Evolutionary conservation across 1,140 invertebrate species (phyloP).

Genomic region (Panonychus citri): DNA sequence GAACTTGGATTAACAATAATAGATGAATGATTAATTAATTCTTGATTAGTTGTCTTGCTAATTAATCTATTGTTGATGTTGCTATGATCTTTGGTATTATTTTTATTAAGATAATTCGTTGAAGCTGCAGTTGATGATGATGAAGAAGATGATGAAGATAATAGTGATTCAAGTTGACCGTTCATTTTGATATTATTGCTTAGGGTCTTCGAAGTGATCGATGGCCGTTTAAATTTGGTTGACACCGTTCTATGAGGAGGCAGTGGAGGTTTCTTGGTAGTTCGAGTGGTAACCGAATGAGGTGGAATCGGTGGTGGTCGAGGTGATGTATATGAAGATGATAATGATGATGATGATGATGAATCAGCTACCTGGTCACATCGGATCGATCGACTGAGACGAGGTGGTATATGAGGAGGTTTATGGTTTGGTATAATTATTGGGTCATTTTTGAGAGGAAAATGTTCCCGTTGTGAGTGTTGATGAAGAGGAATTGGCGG

Average conservation of each 20-base stretch:
- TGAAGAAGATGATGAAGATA: no score
- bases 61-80: no score
- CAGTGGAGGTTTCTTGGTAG: constrained; percentile 10
- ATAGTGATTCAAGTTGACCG: no score
- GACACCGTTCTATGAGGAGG: constrained; percentile 18
- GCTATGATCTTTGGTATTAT: neutral
- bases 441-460: neutral
- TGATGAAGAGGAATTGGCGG: constrained; percentile 7
- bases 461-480: neutral
- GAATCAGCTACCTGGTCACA: no score
- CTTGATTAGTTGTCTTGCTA: constrained; percentile 4
- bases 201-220: no score
- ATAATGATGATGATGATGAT: neutral
- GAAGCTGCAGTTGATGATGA: no score
- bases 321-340: neutral
- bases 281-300: neutral
- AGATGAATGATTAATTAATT: neutral
- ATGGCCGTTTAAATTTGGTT: no score
- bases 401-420: constrained; percentile 59
- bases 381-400: constrained; percentile 31
- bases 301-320: neutral
- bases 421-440: constrained; percentile 33
- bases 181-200: no score
- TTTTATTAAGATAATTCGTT: neutral
- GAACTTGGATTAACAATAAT: neutral